phyloP scores from a whole-genome alignment of 2,888 invertebrate genomes.

The Lumbricus terrestris region DNA sequence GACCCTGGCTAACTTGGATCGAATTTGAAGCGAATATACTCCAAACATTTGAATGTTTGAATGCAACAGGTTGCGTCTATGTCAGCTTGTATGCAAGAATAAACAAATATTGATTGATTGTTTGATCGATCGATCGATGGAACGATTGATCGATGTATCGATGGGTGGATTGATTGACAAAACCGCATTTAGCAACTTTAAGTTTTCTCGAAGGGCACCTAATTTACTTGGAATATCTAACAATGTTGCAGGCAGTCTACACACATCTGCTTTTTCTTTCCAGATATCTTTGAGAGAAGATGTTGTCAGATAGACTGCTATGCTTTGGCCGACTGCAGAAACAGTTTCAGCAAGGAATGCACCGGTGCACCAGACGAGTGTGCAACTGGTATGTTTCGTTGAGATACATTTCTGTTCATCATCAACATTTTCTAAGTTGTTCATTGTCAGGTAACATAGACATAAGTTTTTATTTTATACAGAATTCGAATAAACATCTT shows the following conservation, averaged over 20 bases:
- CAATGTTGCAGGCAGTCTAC: not conserved
- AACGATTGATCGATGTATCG: too few relatives aligned
- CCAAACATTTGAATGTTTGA: too few relatives aligned
- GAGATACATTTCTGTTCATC: not conserved
- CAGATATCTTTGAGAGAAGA: slow-evolving; percentile 37
- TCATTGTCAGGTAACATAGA: not conserved
- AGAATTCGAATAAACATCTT: too few relatives aligned
- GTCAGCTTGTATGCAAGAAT: too few relatives aligned
- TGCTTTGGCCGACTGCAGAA: slow-evolving; percentile 44
- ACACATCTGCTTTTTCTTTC: not conserved
- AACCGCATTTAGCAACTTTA: not conserved
- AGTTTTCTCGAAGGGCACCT: not conserved
- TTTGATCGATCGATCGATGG: too few relatives aligned
- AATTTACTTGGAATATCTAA: not conserved
- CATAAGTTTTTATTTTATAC: not conserved
- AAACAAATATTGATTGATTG: too few relatives aligned
- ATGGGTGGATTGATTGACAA: not conserved
- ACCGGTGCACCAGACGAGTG: slow-evolving; percentile 50
- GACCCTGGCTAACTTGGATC: too few relatives aligned
- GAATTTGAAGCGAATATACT: too few relatives aligned
- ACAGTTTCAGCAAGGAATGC: slow-evolving; percentile 46
- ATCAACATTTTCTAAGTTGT: not conserved
- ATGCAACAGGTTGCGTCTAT: too few relatives aligned
- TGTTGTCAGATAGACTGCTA: slow-evolving; percentile 49
- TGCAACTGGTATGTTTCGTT: slow-evolving; percentile 45